Base-by-base conservation (phyloP, 2,888 invertebrate species). In the Cepaea hortensis region DNA sequence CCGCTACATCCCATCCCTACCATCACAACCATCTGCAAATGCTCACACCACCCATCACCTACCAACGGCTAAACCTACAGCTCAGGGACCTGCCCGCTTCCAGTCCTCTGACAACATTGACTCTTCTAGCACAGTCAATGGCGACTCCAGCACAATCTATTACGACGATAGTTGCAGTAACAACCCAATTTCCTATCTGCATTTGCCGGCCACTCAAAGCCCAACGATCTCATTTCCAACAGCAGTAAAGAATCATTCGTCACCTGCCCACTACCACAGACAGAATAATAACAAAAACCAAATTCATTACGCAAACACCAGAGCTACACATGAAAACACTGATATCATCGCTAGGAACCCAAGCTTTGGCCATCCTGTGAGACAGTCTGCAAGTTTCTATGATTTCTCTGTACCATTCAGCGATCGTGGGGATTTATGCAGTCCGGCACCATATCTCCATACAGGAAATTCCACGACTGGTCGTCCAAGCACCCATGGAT, bases 121-220 rank as follows among this genome's bases (percentile, higher is more conserved):
- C n/a, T 35, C 11, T 11, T 23, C 72, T 23, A 11, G 23, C n/a
- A 9, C 23, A 11, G 3, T 11, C 23, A 72, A 11, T 23, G n/a
- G 72, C 72, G n/a, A 9, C 7, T 23, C 11, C 11, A 11, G 11
- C 23, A 72, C 11, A n/a, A n/a, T 23, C 83, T 9, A 23, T 9
- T 46, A 23, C 61, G n/a, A 77, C 46, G 18, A 48, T n/a, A 77
- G 4, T n/a, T 23, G 9, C 61, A 55, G 9, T n/a, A 18, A 35
- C 81, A 68, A 7, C 18, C 15, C 46, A 35, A 13, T 9, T 68
- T 23, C 68, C 46, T 23, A n/a, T 23, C 5, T 23, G 7, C 3
- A 72, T 72, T n/a, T 23, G 13, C 20, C n/a, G 35, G 72, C 23
- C n/a, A 85, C 81, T n/a, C 85, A 85, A 48, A 81, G 81, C 13